Conservation (phyloP, 2,113 vertebrate genomes). For the Microcebus tavaratra region DNA sequence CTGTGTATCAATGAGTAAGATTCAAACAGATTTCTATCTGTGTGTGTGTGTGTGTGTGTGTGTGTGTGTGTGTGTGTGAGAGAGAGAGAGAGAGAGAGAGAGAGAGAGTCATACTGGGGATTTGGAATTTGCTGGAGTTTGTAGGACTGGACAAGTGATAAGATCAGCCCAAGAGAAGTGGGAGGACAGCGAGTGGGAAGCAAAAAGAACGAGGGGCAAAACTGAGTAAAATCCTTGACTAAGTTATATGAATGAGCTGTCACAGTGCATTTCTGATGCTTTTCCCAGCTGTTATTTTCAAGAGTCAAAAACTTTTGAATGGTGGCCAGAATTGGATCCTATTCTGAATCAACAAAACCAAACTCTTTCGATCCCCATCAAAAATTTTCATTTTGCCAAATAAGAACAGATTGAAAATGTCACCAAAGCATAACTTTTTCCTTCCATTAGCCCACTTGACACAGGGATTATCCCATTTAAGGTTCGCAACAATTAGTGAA, state of each 20-base stretch:
- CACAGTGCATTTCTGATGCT: neutral
- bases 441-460: conserved; percentile 3
- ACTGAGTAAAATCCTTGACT: neutral
- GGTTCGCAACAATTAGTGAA: neutral
- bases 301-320: conserved; percentile 40
- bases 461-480: conserved; percentile 36
- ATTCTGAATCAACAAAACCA: conserved; percentile 3
- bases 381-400: conserved; percentile 4
- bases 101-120: neutral
- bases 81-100: too few species aligned
- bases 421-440: neutral
- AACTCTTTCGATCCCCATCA: conserved; percentile 3
- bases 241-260: neutral
- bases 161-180: too few species aligned
- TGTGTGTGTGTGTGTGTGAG: neutral
- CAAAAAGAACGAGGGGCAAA: neutral
- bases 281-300: conserved; percentile 23
- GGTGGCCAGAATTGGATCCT: neutral
- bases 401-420: conserved; percentile 37
- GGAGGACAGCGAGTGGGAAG: neutral
- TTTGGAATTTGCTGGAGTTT: neutral
- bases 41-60: neutral
- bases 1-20: neutral
- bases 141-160: neutral
- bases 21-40: neutral